These are phyloP conservation scores for Dromiciops gliroides DNA, from an alignment of 2,113 vertebrate species.

Conservation along the genomic window DNA sequence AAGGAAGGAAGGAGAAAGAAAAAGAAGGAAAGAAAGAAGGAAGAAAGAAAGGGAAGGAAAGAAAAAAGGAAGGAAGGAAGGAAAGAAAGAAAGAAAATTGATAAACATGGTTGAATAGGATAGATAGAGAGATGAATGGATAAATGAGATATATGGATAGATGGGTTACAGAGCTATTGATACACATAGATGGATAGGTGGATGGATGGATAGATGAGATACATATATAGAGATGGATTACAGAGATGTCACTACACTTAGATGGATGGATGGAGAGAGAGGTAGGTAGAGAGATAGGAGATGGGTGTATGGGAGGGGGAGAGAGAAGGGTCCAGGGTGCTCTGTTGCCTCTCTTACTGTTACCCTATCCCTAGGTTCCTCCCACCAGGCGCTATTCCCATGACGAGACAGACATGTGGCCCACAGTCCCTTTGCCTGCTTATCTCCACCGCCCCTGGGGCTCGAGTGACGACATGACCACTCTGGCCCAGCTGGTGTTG, in stretches of 20 bases:
- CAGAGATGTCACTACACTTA: no score
- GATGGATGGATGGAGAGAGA: background rate
- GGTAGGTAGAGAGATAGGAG: no score
- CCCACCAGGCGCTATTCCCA: constrained; percentile 94
- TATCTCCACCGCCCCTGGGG: constrained; percentile 90
- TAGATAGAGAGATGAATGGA: background rate
- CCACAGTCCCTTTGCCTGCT: constrained; percentile 87
- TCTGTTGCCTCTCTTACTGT: background rate
- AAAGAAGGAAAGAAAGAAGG: no score
- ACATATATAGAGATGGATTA: background rate
- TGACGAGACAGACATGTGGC: constrained; percentile 94
- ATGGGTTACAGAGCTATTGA: no score
- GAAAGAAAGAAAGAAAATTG: no score
- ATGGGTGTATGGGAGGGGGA: background rate
- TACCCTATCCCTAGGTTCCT: constrained; percentile 86
- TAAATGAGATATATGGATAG: background rate
- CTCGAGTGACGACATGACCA: constrained; percentile 89
- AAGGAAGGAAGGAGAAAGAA: no score
- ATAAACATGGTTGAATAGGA: background rate
- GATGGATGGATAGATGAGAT: background rate
- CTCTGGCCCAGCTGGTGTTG: constrained; percentile 85
- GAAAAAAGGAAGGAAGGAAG: no score
- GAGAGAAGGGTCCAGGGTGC: background rate
- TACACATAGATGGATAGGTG: no score
- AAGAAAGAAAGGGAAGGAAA: no score